Base-by-base conservation (phyloP, 2,797 vertebrate species). In the Fistularia tabacaria region DNA sequence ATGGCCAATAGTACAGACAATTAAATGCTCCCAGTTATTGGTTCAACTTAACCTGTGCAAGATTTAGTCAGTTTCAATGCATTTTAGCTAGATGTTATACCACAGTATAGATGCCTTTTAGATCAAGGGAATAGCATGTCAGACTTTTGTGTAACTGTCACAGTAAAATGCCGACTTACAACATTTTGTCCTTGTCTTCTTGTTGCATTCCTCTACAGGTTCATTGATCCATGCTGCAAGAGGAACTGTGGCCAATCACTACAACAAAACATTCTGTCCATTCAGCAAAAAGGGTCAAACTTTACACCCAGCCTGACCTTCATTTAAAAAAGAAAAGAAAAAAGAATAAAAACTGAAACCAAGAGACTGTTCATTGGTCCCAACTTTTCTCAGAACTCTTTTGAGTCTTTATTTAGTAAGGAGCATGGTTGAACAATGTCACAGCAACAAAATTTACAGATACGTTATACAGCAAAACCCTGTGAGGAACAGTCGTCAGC, bases 201-300 rank as follows among this genome's bases (percentile, higher is more conserved):
- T 69, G 38, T 54, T 60, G 49, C 45, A 12, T 48, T 64, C 38
- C 55, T 76, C 60, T 36, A 53, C 57, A 92, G 91, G 86, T 83
- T 82, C 76, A 67, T 48, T 73, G 81, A 76, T 82, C 79, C 67
- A 62, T 69, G 52, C 73, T 71, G 65, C 72, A 59, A 69, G 77
- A 75, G 63, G 59, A 86, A 70, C 74, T 36, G 79, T 85, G 79
- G 75, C 77, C 73, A 76, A 66, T 79, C 77, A 84, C 80, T 71
- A 65, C 81, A 80, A 74, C 74, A 65, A 62, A 77, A 73, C 62
- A 79, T 85, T 70, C 70, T 75, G 65, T 83, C 79, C 81, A 85
- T 82, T 72, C 69, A 76, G 73, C 64, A 46, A 77, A 42, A 52
- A 82, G 69, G 66, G 79, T 78, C 71, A 62, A 80, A 75, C 76